Percentiles rank a stretch among this genome's conserved stretches.
Evolutionary conservation across 2,113 vertebrate species (phyloP).

Genomic region (Callocephalon fimbriatum): DNA sequence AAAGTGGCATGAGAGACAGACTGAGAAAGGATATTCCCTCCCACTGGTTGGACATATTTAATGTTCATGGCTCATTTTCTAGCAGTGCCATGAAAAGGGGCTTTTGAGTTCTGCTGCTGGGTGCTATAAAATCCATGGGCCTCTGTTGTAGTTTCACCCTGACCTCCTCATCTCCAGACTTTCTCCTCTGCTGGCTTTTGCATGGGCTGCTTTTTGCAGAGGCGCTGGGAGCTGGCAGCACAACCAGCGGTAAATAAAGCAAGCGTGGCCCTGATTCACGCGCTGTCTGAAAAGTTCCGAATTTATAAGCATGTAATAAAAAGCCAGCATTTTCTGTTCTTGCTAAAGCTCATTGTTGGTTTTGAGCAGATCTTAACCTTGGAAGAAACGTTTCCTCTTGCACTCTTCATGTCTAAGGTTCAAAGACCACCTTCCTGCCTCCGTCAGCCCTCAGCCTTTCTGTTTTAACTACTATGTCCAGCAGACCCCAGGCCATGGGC

Average conservation of each 20-base stretch:
- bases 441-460: neutral
- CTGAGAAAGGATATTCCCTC: neutral
- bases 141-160: accelerated
- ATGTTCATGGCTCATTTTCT: neutral
- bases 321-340: neutral
- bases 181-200: neutral
- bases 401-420: neutral
- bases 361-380: neutral
- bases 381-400: neutral
- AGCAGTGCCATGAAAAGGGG: neutral
- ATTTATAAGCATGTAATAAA: neutral
- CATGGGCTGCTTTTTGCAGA: neutral
- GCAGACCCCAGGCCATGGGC: accelerated
- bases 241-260: neutral
- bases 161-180: neutral
- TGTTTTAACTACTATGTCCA: neutral
- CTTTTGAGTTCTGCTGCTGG: neutral
- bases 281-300: neutral
- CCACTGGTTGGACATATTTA: neutral
- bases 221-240: neutral
- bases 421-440: neutral
- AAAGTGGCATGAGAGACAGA: neutral
- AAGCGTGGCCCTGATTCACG: neutral
- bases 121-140: neutral
- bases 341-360: neutral